Evolutionary conservation across 2,888 invertebrate genomes (phyloP).

Genomic region (Lasioglossum leucozonium): DNA sequence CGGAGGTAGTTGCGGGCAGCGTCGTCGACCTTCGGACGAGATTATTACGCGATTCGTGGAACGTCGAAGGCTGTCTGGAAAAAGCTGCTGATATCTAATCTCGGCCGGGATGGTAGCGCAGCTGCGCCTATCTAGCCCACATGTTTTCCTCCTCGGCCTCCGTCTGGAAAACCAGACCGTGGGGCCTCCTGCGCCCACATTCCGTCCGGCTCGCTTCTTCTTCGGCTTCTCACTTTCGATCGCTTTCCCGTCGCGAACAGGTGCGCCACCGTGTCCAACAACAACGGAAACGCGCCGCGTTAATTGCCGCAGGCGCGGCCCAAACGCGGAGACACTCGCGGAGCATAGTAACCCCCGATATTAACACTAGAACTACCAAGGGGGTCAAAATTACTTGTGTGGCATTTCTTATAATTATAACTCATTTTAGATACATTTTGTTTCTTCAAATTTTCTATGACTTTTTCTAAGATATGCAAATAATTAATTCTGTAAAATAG

Average conservation of each 20-base stretch:
- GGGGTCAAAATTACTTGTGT: no score
- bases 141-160: conserved; percentile 50
- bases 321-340: not conserved
- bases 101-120: conserved; percentile 59
- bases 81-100: conserved; percentile 73
- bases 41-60: conserved; percentile 73
- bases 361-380: no score
- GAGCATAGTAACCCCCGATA: no score
- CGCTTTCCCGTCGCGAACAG: not conserved
- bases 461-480: no score
- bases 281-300: not conserved
- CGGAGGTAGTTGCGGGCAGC: conserved; percentile 52
- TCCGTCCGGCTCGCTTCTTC: conserved; percentile 34
- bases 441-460: no score
- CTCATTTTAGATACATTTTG: no score
- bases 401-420: no score
- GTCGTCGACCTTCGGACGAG: conserved; percentile 70
- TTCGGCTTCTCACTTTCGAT: not conserved
- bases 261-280: not conserved
- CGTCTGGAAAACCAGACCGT: conserved; percentile 57
- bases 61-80: conserved; percentile 70
- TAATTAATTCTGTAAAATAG: no score
- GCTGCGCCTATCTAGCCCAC: conserved; percentile 66
- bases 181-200: conserved; percentile 42
- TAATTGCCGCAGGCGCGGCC: no score